phyloP scores from a whole-genome alignment of 2,113 vertebrate species.

The Epinephelus fuscoguttatus region DNA sequence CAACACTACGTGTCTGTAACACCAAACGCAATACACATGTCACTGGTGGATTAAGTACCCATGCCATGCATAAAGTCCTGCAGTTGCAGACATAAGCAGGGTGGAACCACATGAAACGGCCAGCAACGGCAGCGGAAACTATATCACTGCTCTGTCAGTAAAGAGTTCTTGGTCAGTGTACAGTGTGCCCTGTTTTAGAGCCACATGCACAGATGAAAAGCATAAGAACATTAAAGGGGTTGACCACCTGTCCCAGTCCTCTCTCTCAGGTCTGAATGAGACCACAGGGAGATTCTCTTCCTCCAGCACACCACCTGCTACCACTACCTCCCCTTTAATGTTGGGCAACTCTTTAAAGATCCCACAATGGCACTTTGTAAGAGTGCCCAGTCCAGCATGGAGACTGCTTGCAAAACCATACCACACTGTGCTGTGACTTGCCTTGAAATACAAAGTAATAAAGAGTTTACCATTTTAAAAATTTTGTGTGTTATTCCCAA shows the following conservation, averaged over 20 bases:
- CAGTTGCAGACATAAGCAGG: slow-evolving; percentile 28
- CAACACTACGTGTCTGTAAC: slow-evolving; percentile 34
- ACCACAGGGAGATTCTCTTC: slow-evolving; percentile 80
- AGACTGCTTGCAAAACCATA: slow-evolving; percentile 41
- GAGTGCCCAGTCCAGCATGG: slow-evolving; percentile 62
- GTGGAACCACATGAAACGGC: slow-evolving; percentile 73
- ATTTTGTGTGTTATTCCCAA: slow-evolving; percentile 14
- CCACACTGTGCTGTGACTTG: slow-evolving; percentile 43
- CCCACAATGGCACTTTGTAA: slow-evolving; percentile 71
- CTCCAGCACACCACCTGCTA: slow-evolving; percentile 78
- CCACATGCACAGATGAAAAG: slow-evolving; percentile 78
- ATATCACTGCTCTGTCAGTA: slow-evolving; percentile 66
- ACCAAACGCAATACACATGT: slow-evolving; percentile 51
- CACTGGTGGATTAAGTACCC: slow-evolving; percentile 59
- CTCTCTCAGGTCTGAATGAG: slow-evolving; percentile 75
- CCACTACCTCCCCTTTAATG: slow-evolving; percentile 69
- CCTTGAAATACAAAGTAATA: slow-evolving; percentile 45
- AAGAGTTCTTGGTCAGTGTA: slow-evolving; percentile 64
- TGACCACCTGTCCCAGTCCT: slow-evolving; percentile 81
- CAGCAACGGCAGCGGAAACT: slow-evolving; percentile 58
- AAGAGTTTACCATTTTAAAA: slow-evolving; percentile 20
- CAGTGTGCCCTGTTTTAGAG: slow-evolving; percentile 63
- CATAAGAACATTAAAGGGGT: slow-evolving; percentile 76
- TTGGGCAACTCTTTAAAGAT: slow-evolving; percentile 68
- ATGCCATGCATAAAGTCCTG: slow-evolving; percentile 44